Evolutionary conservation across 1,140 invertebrate genomes (phyloP), one percentile per base, ranked within the genome.

Genomic region (Trichonephila clavata): DNA sequence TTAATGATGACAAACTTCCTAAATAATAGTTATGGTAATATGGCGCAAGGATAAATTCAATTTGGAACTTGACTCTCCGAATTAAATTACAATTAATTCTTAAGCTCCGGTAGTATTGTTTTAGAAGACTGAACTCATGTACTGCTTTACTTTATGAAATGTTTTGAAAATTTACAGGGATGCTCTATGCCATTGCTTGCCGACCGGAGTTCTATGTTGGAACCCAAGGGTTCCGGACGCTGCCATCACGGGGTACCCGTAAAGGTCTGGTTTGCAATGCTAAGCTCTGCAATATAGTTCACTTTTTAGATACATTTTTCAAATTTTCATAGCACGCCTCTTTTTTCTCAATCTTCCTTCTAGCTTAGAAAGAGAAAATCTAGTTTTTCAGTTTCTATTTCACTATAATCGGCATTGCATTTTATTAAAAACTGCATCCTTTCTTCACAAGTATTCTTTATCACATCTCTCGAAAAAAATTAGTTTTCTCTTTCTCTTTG

Each of bases 241-340:
- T 77, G 68, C 32, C 68, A 77, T 32, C 68, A 77, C 16, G 68
- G 68, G 27, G 68, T 32, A 18, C 68, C 68, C 16, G 68, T 71
- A 71, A 71, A 71, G 68, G 68, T 77, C 68, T 77, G 68, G 68
- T 77, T 32, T 77, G 27, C 68, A 77, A 77, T 77, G 68, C 68
- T 77, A 68, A 68, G 65, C 65, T 65, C 65, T 68, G 65, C 65
- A 68, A 68, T 68, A 32, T 27, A 24, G 27, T 32, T 77, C 27
- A 27, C 14, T 77, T 24, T n/a, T 77, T 77, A 77, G 68, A 39
- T 2, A 32, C 3, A 32, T 77, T 32, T 77, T 32, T 68, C 50
- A 50, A 68, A 24, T 13, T 8, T 68, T 68, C 24, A 24, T 77
- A 16, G 68, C 27, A 77, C 27, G 24, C 16, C n/a, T 77, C 27